Base-by-base conservation (phyloP, 2,113 vertebrate species). In the Barbus barbus region DNA sequence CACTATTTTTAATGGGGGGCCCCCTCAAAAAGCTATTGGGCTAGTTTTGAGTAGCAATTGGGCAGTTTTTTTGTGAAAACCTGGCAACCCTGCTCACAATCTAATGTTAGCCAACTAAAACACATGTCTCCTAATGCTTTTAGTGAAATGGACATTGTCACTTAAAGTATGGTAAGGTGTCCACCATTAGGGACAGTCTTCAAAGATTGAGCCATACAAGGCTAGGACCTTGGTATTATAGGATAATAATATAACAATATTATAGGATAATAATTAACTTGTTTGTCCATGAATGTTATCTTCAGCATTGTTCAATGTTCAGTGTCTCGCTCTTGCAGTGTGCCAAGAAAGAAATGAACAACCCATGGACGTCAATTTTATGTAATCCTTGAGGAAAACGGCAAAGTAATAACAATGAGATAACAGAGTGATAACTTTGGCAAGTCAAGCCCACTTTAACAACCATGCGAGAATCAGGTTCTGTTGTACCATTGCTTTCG, bases 361-460 rank as follows among this genome's bases (percentile, higher is more conserved):
- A 18, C 88, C 12, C 53, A 84, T 78, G 46, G 31, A 28, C n/a
- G 73, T 26, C n/a, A 22, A 26, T 67, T 78, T 90, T 86, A 85
- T 63, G 36, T 78, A 88, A 89, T 31, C 83, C 44, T n/a, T 81
- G 83, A 89, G 60, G 85, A 74, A 84, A 4, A 74, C 82, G 81
- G 69, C 73, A 28, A 41, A 24, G 38, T 6, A 48, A 73, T 86
- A 86, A 89, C 83, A 75, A 26, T 86, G 53, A 38, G 36, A 41
- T 11, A 75, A 86, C 48, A 76, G 69, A 71, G 72, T 44, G 71
- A 83, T 86, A 85, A 80, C 48, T 18, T 31, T 53, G 78, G 76
- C n/a, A 65, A 83, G 41, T 14, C 53, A 26, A 56, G 48, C 51
- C 22, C 41, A 51, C 81, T 85, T 85, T 81, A 83, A 61, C 63